A percentile compares a stretch with the other conserved stretches of the same genome.
phyloP scores from a whole-genome alignment of 2,797 vertebrate species.

The Bradypodion ventrale region DNA sequence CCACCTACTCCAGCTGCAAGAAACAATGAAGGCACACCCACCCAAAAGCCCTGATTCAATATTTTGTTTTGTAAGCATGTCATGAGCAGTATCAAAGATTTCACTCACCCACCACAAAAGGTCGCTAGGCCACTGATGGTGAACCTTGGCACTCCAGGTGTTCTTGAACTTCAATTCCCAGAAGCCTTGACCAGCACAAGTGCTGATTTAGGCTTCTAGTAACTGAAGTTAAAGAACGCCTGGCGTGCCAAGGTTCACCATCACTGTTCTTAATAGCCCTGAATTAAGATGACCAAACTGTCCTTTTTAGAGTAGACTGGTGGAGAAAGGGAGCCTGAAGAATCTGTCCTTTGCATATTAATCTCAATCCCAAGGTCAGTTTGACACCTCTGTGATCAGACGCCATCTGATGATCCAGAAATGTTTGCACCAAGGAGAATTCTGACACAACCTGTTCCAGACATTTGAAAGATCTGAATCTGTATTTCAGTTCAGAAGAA shows the following conservation, averaged over 20 bases:
- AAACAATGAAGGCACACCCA: not conserved
- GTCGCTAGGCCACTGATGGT: no score
- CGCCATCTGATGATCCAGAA: not conserved
- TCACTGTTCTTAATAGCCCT: not conserved
- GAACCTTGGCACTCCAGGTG: no score
- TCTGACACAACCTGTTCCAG: not conserved
- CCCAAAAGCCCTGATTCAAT: not conserved
- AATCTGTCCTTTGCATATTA: not conserved
- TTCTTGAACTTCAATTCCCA: no score
- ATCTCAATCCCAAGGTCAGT: constrained; percentile 4
- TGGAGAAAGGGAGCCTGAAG: not conserved
- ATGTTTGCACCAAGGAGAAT: not conserved
- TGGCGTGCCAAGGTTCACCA: no score
- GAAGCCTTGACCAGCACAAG: no score
- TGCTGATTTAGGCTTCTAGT: no score
- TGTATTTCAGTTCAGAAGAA: no score
- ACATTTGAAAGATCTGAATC: not conserved
- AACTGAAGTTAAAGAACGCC: no score
- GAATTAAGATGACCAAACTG: not conserved
- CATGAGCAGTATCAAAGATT: not conserved
- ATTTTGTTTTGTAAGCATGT: no score
- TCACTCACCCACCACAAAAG: not conserved
- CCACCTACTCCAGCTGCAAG: not conserved
- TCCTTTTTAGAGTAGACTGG: not conserved
- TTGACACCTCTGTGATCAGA: not conserved